phyloP scores from a whole-genome alignment of 2,797 vertebrate species.

The Calcarius lapponicus region DNA sequence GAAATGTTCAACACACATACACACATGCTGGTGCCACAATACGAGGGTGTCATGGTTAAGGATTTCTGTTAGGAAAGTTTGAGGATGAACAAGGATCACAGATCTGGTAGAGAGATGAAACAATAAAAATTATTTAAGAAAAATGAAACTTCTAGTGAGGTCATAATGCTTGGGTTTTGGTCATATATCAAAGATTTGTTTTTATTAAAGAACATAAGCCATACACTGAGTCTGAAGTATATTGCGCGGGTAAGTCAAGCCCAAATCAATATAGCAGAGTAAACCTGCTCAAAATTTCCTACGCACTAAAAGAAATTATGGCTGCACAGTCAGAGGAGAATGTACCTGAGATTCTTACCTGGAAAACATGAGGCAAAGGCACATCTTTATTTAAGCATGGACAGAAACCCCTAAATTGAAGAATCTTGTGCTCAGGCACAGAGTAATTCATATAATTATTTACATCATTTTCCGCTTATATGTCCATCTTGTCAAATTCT shows the following conservation, averaged over 20 bases:
- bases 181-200: neutral
- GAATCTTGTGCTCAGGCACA: neutral
- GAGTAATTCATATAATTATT: neutral
- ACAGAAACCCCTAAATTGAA: neutral
- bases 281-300: neutral
- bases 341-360: neutral
- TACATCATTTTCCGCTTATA: neutral
- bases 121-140: neutral
- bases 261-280: neutral
- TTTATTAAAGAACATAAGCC: neutral
- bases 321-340: neutral
- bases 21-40: neutral
- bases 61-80: neutral
- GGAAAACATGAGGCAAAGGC: neutral
- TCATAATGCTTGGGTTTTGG: neutral
- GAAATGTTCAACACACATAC: neutral
- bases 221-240: neutral
- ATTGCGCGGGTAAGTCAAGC: neutral
- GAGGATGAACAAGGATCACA: neutral
- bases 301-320: neutral
- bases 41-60: accelerated
- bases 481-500: neutral
- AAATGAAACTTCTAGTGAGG: neutral
- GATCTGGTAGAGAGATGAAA: neutral
- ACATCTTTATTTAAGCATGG: neutral